Conservation (phyloP, 2,888 invertebrate species). For the Hybos culiciformis region DNA sequence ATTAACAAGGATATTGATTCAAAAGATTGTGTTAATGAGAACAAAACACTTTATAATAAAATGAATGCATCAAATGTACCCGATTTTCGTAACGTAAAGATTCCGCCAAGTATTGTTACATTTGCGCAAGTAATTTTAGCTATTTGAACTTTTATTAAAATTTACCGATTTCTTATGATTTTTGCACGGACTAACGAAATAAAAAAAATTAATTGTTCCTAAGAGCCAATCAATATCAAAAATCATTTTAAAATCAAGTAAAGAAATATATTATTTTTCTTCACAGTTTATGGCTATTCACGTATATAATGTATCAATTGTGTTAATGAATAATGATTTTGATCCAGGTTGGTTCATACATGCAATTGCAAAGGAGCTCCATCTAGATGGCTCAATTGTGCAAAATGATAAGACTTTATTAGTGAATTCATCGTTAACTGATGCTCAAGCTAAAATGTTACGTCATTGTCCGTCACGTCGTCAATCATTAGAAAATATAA, state of each 20-base stretch:
- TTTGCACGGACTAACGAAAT: not conserved
- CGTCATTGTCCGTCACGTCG: constrained; percentile 29
- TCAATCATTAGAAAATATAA: constrained; percentile 31
- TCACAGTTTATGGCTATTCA: constrained; percentile 73
- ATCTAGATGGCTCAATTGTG: constrained; percentile 52
- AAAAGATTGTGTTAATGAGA: constrained; percentile 16
- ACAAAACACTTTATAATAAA: constrained; percentile 29
- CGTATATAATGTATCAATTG: constrained; percentile 55
- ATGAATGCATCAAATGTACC: constrained; percentile 31
- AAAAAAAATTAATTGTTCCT: not conserved
- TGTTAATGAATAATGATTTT: constrained; percentile 44
- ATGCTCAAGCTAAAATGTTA: constrained; percentile 40
- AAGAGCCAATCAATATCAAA: not conserved
- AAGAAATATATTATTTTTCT: not conserved
- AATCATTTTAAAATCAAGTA: not conserved
- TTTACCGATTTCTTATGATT: not conserved
- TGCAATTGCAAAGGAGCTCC: constrained; percentile 53
- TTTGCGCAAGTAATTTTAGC: constrained; percentile 63
- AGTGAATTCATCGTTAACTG: constrained; percentile 56
- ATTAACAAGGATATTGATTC: constrained; percentile 61
- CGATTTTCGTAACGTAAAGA: constrained; percentile 60
- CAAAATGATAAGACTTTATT: constrained; percentile 54
- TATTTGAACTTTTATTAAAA: constrained; percentile 1
- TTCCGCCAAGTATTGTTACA: constrained; percentile 65
- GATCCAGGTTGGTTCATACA: constrained; percentile 57